Evolutionary conservation across 1,140 invertebrate species (phyloP).

Genomic region (Bursaphelenchus mucronatus): DNA sequence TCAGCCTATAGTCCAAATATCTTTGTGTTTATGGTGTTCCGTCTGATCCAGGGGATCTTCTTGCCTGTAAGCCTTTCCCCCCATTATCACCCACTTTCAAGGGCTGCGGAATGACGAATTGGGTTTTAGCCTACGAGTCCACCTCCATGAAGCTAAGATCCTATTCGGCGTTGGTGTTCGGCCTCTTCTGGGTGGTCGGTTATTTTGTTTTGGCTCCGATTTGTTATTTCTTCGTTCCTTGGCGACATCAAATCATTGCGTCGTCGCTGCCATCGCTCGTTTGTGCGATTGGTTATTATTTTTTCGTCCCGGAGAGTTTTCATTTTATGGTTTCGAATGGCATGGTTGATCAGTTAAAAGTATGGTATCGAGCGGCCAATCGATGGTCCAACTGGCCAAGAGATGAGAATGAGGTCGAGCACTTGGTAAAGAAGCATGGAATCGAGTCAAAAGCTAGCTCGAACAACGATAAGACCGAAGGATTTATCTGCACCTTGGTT

Average conservation of each 20-base stretch:
- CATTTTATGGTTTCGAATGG: constrained; percentile 32
- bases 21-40: constrained; percentile 34
- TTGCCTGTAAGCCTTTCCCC: constrained; percentile 25
- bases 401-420: constrained; percentile 8
- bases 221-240: constrained; percentile 35
- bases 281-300: constrained; percentile 30
- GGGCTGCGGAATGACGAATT: constrained; percentile 34
- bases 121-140: constrained; percentile 50
- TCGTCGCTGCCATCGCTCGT: constrained; percentile 28
- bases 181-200: constrained; percentile 50
- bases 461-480: constrained; percentile 25
- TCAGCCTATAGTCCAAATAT: constrained; percentile 34
- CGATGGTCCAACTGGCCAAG: constrained; percentile 2
- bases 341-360: not conserved
- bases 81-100: constrained; percentile 12
- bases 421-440: constrained; percentile 2
- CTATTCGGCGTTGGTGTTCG: constrained; percentile 47
- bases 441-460: not conserved
- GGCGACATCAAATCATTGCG: constrained; percentile 31
- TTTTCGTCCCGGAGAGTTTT: constrained; percentile 38
- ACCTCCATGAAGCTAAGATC: constrained; percentile 30
- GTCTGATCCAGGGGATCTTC: constrained; percentile 33
- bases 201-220: constrained; percentile 36
- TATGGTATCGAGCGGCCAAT: constrained; percentile 33
- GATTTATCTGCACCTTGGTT: constrained; percentile 21